phyloP scores from a whole-genome alignment of 2,888 invertebrate genomes.

The Seira ritae region DNA sequence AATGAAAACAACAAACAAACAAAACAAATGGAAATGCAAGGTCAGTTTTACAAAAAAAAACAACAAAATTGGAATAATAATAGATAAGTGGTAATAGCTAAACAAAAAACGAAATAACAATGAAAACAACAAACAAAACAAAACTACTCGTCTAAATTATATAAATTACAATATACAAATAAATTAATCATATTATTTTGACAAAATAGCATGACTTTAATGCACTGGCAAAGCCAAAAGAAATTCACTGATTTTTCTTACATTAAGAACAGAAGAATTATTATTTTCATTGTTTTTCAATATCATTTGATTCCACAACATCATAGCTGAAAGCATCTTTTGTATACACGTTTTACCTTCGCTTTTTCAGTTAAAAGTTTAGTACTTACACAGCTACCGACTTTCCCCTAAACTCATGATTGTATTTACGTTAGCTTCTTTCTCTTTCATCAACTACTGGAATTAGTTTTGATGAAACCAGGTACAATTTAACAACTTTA shows the following conservation, averaged over 20 bases:
- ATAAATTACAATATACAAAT: background rate
- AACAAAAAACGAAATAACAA: too few species aligned
- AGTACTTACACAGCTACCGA: background rate
- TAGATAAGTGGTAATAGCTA: background rate
- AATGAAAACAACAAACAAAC: background rate
- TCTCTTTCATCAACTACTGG: background rate
- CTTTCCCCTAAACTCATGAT: background rate
- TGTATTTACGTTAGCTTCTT: slow-evolving; percentile 9
- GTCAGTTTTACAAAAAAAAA: slow-evolving; percentile 48
- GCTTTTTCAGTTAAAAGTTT: too few species aligned
- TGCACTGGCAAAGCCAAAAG: slow-evolving; percentile 32
- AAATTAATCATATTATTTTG: slow-evolving; percentile 4
- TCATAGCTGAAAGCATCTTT: too few species aligned
- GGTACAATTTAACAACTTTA: too few species aligned
- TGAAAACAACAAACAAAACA: background rate
- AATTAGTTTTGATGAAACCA: too few species aligned
- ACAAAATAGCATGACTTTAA: too few species aligned
- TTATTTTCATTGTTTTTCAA: too few species aligned
- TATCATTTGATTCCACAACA: too few species aligned
- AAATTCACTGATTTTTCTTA: background rate
- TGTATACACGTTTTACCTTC: too few species aligned
- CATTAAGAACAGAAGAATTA: background rate
- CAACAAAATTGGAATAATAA: slow-evolving; percentile 31
- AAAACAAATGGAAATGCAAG: slow-evolving; percentile 53
- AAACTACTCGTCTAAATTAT: too few species aligned